Percentiles rank a stretch among this genome's conserved stretches.
Conservation (phyloP, 2,797 vertebrate species). For the Nannoperca obscura region DNA sequence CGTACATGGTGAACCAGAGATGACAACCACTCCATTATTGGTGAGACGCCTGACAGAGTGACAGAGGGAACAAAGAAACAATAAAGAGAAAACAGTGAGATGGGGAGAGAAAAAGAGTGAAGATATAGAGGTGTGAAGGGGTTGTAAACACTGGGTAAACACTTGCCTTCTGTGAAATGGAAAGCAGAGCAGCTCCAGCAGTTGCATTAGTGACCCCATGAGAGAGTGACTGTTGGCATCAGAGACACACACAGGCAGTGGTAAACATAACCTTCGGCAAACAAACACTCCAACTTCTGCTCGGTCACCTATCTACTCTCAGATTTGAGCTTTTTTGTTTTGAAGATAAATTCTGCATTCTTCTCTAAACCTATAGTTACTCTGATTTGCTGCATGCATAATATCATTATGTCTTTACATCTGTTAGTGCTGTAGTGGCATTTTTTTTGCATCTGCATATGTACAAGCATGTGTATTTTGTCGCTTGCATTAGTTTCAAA, state of each 20-base stretch:
- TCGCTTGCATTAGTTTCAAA: conserved; percentile 28
- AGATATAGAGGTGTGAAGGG: conserved; percentile 34
- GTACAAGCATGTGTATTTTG: neutral
- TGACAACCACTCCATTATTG: conserved; percentile 47
- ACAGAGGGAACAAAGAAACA: conserved; percentile 20
- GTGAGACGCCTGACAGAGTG: conserved; percentile 33
- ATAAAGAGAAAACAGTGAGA: neutral
- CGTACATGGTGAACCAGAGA: conserved; percentile 13
- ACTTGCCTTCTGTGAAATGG: conserved; percentile 48
- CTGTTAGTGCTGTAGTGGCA: neutral
- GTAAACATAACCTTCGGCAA: conserved; percentile 33
- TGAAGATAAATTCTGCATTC: neutral
- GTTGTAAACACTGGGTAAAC: conserved; percentile 57
- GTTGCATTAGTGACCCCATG: conserved; percentile 49
- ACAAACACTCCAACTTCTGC: conserved; percentile 25
- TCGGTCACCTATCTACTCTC: conserved; percentile 8
- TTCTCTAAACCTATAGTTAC: neutral
- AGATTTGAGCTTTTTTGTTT: neutral
- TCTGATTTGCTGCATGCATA: neutral
- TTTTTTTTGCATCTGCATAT: conserved; percentile 13
- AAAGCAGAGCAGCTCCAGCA: conserved; percentile 46
- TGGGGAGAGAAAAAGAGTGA: neutral
- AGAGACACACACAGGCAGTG: conserved; percentile 3
- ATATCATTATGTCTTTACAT: neutral
- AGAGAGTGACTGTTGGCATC: conserved; percentile 22